Evolutionary conservation across 2,888 invertebrate genomes (phyloP).

Genomic region (Formica aserva): DNA sequence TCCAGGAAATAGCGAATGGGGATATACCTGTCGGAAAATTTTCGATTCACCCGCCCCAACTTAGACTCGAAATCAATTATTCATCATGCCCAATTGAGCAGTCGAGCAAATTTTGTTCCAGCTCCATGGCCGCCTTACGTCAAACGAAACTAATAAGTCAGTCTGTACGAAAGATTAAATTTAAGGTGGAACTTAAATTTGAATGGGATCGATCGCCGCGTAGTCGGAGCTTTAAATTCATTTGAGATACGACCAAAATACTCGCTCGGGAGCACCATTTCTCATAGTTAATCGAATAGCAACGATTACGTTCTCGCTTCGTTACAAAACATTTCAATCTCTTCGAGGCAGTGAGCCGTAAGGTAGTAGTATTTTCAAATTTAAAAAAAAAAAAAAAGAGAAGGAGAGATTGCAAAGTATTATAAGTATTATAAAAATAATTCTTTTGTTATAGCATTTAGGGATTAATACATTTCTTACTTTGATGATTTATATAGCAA

Average conservation of each 20-base stretch:
- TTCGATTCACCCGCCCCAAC: slow-evolving; percentile 11
- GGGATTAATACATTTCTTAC: neutral
- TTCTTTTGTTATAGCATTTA: neutral
- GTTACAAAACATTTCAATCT: slow-evolving; percentile 18
- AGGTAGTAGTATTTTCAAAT: neutral
- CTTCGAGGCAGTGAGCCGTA: neutral
- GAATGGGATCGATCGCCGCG: slow-evolving; percentile 30
- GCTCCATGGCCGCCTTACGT: slow-evolving; percentile 40
- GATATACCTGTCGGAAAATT: slow-evolving; percentile 43
- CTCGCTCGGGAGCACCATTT: slow-evolving; percentile 11
- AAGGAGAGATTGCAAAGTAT: neutral
- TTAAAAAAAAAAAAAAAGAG: neutral
- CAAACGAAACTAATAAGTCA: slow-evolving; percentile 48
- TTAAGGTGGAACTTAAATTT: slow-evolving; percentile 44
- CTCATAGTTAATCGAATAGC: slow-evolving; percentile 33
- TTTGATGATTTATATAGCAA: neutral
- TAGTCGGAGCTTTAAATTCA: slow-evolving; percentile 13
- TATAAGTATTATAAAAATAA: neutral
- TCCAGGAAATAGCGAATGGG: slow-evolving; percentile 26
- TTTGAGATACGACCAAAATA: slow-evolving; percentile 33
- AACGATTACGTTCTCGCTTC: slow-evolving; percentile 24
- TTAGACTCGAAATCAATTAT: slow-evolving; percentile 46
- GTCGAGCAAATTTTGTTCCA: slow-evolving; percentile 22
- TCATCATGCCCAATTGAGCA: slow-evolving; percentile 43
- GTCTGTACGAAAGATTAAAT: slow-evolving; percentile 36